phyloP scores from a whole-genome alignment of 2,797 vertebrate species.

The Nasua narica region DNA sequence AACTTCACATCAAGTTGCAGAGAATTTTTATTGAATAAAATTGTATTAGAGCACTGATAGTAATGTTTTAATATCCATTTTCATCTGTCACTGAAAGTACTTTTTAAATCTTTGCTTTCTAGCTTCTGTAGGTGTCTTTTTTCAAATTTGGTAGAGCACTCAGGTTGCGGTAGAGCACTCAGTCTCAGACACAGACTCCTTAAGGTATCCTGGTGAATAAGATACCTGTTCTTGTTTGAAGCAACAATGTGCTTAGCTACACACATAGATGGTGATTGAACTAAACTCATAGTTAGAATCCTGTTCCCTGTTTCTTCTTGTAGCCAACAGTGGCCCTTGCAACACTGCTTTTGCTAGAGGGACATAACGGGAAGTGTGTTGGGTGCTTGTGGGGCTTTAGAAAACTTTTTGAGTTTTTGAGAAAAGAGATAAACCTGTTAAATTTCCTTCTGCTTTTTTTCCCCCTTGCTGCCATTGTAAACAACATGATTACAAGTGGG shows the following conservation, averaged over 20 bases:
- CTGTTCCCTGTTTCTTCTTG: neutral
- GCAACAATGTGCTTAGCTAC: neutral
- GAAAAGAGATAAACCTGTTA: neutral
- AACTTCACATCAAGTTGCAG: neutral
- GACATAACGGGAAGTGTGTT: neutral
- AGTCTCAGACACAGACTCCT: neutral
- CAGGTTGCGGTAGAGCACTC: neutral
- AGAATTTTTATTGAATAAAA: neutral
- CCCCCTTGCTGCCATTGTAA: neutral
- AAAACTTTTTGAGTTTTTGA: neutral
- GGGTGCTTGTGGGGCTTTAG: neutral
- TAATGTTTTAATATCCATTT: neutral
- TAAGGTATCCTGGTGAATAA: neutral
- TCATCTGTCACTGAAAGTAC: neutral
- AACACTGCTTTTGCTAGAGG: neutral
- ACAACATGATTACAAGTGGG: neutral
- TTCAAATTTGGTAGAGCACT: neutral
- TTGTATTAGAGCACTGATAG: neutral
- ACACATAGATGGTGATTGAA: neutral
- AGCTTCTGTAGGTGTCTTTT: neutral
- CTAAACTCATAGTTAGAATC: neutral
- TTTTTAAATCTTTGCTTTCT: neutral
- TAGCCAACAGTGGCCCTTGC: neutral
- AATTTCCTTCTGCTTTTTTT: neutral
- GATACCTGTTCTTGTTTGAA: neutral